Base-by-base conservation (phyloP, 2,888 invertebrate species). In the Stenodema calcarata region DNA sequence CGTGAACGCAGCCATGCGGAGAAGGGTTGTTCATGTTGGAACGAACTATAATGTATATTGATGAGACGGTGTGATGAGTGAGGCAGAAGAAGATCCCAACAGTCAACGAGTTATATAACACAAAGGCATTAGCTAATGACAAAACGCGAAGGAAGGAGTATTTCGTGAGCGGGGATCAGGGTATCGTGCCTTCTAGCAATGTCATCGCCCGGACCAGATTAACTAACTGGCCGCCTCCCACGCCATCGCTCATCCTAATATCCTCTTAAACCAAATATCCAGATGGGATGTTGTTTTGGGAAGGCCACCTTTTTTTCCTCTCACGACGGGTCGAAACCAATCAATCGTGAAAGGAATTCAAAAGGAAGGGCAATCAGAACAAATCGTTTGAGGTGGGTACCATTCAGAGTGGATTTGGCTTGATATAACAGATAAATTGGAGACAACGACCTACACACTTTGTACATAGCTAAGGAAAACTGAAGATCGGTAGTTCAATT, bases 111-210 rank as follows among this genome's bases (percentile, higher is more conserved):
- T 78, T 78, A 44, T 44, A 23, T 18, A 78, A 78, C 23, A 44
- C 35, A 82, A 82, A 42, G 70, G 82, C 82, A 82, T 82, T 82
- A 82, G 82, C 82, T 82, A 82, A 82, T 82, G 70, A 41, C 82
- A 82, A 62, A 82, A 69, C 82, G 41, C 62, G 42, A 70, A 70
- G 35, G 41, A 62, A 62, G 35, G 54, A 27, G 28, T 35, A 16
- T 30, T 54, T 54, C 54, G 54, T 50, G 80, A 41, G 41, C 16
- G 73, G 30, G 73, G 27, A 41, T 41, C 35, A 30, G 73, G 16
- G 73, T 75, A 41, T 41, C 35, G 41, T 75, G 73, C n/a, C 35
- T 41, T 18, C 41, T 7, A 75, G 73, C 73, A 41, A 41, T 35
- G 30, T 41, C 30, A 41, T 18, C 35, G n/a, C 35, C 35, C 35